A percentile compares a stretch with the other conserved stretches of the same genome.
These are phyloP conservation scores for Tipula lateralis DNA, from an alignment of 2,888 invertebrate species.

Conservation along the genomic window DNA sequence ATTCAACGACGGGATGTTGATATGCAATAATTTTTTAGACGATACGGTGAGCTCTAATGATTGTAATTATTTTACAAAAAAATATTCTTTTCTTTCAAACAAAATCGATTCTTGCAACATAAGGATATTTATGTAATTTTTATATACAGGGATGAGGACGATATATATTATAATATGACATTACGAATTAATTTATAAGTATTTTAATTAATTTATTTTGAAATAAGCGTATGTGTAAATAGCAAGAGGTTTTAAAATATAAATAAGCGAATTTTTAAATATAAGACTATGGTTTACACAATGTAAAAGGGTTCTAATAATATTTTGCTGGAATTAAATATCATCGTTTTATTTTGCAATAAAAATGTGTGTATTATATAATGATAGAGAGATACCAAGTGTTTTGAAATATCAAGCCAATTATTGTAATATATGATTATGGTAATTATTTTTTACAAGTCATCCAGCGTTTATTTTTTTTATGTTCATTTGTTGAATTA, in stretches of 20 bases:
- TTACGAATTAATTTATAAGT: constrained; percentile 30
- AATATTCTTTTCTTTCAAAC: not conserved
- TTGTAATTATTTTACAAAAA: not conserved
- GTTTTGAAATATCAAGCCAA: not conserved
- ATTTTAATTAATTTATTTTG: constrained; percentile 30
- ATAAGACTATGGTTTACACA: not conserved
- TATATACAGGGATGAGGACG: not conserved
- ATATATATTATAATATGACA: constrained; percentile 27
- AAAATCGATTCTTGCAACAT: not conserved
- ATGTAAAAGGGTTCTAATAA: not conserved
- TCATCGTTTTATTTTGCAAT: not conserved
- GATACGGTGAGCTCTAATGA: constrained; percentile 11
- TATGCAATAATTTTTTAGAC: constrained; percentile 9
- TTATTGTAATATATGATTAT: not conserved
- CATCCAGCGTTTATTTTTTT: not conserved
- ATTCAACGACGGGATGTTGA: not conserved
- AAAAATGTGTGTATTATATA: not conserved
- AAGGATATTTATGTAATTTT: not conserved
- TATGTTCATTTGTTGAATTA: not conserved
- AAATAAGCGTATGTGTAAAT: not conserved
- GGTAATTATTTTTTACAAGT: not conserved
- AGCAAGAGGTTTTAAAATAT: not conserved
- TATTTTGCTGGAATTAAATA: not conserved
- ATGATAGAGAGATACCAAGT: not conserved
- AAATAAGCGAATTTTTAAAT: not conserved